These are phyloP conservation scores for Maccullochella peelii DNA, from an alignment of 2,113 vertebrate genomes.

Conservation along the genomic window DNA sequence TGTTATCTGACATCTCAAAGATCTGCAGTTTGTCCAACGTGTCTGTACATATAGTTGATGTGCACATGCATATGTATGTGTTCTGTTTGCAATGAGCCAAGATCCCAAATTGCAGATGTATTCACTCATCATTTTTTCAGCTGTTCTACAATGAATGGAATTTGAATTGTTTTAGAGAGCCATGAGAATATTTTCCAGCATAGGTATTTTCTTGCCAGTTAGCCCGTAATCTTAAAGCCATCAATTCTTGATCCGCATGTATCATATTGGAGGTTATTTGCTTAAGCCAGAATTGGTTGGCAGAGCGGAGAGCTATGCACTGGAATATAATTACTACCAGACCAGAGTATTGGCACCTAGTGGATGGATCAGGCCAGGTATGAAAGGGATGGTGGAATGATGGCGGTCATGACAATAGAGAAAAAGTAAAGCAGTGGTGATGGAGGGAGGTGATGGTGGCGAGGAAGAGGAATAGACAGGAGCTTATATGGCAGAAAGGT, in stretches of 20 bases:
- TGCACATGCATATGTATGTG: slow-evolving; percentile 8
- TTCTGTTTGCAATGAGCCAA: slow-evolving; percentile 23
- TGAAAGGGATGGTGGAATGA: background rate
- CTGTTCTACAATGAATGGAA: background rate
- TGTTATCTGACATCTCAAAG: slow-evolving; percentile 19
- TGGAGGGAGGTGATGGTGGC: background rate
- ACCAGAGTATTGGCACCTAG: slow-evolving; percentile 18
- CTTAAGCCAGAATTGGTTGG: slow-evolving; percentile 28
- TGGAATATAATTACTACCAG: slow-evolving; percentile 42
- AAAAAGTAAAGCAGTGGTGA: background rate
- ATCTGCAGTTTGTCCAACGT: background rate
- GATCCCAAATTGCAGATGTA: slow-evolving; percentile 6
- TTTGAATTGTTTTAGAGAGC: slow-evolving; percentile 17
- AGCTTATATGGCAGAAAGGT: background rate
- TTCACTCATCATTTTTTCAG: background rate
- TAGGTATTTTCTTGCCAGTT: slow-evolving; percentile 10
- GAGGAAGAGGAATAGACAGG: background rate
- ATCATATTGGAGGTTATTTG: slow-evolving; percentile 30
- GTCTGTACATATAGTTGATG: background rate
- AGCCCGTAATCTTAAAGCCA: background rate
- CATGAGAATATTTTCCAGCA: slow-evolving; percentile 6
- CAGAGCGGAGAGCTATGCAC: background rate
- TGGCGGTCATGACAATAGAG: slow-evolving; percentile 4
- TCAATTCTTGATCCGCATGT: slow-evolving; percentile 22
- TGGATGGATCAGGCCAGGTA: slow-evolving; percentile 21